phyloP scores from a whole-genome alignment of 2,113 vertebrate genomes.

The Prionailurus bengalensis region DNA sequence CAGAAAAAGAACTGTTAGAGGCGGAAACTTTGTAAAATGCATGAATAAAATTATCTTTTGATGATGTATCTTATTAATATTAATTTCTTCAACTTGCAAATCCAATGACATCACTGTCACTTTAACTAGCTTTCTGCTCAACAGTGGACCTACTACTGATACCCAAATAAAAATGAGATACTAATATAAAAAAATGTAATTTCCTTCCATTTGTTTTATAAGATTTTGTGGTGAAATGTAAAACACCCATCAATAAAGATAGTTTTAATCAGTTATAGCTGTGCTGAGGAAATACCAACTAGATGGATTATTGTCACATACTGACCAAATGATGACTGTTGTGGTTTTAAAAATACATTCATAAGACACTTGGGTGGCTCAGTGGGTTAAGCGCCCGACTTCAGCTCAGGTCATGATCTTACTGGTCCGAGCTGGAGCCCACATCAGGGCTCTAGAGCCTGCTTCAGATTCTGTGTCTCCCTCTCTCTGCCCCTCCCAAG shows the following conservation, averaged over 20 bases:
- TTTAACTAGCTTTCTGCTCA: constrained; percentile 60
- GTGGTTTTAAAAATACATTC: background rate
- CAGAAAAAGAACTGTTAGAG: constrained; percentile 13
- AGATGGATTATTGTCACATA: background rate
- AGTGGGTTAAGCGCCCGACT: too few species aligned
- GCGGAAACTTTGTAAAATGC: constrained; percentile 37
- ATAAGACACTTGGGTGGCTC: background rate
- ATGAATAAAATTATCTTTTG: constrained; percentile 64
- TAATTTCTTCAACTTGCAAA: constrained; percentile 66
- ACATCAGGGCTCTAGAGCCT: too few species aligned
- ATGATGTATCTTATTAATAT: constrained; percentile 59
- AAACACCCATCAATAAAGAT: background rate
- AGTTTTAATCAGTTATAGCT: background rate
- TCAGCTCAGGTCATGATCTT: too few species aligned
- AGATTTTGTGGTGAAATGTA: background rate
- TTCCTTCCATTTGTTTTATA: background rate
- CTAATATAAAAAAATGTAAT: constrained; percentile 50
- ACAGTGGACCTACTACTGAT: constrained; percentile 14
- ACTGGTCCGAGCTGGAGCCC: too few species aligned
- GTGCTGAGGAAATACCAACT: background rate
- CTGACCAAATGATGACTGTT: background rate
- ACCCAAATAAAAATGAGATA: constrained; percentile 39
- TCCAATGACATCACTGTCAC: constrained; percentile 49
- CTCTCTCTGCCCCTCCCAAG: too few species aligned
- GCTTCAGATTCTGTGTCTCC: too few species aligned